Base-by-base conservation (phyloP, 2,113 vertebrate genomes). In the Protomyctophum bolini region DNA sequence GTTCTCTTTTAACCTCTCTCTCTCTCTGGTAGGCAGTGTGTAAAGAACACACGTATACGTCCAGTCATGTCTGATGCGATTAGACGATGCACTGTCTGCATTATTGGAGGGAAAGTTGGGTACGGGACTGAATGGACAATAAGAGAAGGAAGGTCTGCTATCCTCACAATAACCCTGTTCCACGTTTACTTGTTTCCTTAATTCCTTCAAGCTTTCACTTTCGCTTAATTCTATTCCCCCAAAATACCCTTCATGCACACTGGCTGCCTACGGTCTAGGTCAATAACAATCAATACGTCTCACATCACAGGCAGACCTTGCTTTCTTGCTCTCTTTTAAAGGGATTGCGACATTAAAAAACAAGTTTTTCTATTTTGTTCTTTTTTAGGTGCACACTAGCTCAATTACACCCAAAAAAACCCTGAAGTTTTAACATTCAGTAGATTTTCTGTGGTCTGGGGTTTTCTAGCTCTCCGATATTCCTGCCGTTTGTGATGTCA, bases 241-340 rank as follows among this genome's bases (percentile, higher is more conserved):
- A 58, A 81, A 63, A 87, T 71, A 83, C 79, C 52, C 66, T 79
- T 54, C 57, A 52, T 49, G 62, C 50, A 21, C 21, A 21, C 21
- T 2, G 21, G 21, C 46, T 0, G 69, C 63, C 65, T 75, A 61
- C 70, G 5, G 3, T 85, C 3, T 41, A 41, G 3, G 70, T 80
- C 78, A 81, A 57, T 61, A 67, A 54, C 58, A 82, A 85, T 82
- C 81, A 41, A 82, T 84, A 75, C 63, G 50, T 73, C 69, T 73
- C 28, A 11, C 66, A 69, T 69, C 65, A 63, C 57, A 65, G 73
- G 33, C 66, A 76, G 58, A 21, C 21, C 21, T 21, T 54, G 33
- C 58, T 33, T 47, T 54, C 57, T 78, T 64, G 10, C 28, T 28
- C 58, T 45, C 29, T 8, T 56, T n/a, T 6, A 6, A 21, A 21